Conservation (phyloP, 2,797 vertebrate genomes). For the Percopsis omiscomaycus region DNA sequence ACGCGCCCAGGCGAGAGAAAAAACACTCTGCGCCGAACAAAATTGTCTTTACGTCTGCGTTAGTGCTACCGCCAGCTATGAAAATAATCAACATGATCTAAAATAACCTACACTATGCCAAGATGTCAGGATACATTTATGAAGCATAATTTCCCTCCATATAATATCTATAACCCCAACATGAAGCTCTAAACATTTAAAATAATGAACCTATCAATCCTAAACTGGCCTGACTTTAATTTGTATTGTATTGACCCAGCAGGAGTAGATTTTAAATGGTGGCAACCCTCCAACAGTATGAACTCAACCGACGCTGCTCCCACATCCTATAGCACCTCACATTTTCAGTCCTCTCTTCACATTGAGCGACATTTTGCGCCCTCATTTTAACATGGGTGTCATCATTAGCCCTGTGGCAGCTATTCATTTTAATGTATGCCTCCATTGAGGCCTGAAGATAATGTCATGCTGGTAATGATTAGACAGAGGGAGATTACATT, state of each 20-base stretch:
- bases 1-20: too few species aligned
- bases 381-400: slow-evolving; percentile 8
- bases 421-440: slow-evolving; percentile 12
- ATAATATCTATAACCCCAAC: too few species aligned
- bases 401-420: slow-evolving; percentile 23
- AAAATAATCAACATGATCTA: too few species aligned
- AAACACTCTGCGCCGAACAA: too few species aligned
- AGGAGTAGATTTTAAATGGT: not conserved
- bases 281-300: not conserved
- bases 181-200: not conserved
- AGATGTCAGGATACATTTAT: too few species aligned
- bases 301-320: not conserved
- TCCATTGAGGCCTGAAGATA: slow-evolving; percentile 11
- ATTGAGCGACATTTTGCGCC: not conserved
- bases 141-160: too few species aligned
- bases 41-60: too few species aligned
- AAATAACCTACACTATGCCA: too few species aligned
- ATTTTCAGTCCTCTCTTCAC: not conserved
- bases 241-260: not conserved
- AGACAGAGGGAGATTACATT: slow-evolving; percentile 24
- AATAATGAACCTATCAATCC: not conserved
- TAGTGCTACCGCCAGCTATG: too few species aligned
- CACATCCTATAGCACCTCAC: not conserved
- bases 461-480: slow-evolving; percentile 23
- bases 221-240: not conserved